Evolutionary conservation across 2,797 vertebrate genomes (phyloP).

Genomic region (Semaprochilodus insignis): DNA sequence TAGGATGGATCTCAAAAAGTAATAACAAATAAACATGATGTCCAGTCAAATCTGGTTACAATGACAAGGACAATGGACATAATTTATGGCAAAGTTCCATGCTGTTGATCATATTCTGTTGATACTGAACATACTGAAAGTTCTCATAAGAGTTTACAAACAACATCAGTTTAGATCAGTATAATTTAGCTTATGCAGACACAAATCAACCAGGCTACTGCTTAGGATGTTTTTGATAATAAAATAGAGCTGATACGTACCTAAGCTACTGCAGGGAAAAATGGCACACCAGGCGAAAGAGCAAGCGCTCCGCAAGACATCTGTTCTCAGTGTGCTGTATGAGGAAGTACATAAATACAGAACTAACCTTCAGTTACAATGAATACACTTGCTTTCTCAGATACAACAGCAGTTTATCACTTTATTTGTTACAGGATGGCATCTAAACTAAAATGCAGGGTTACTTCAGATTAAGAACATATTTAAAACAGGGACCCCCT

Average conservation of each 20-base stretch:
- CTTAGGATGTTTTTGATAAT: neutral
- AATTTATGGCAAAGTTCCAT: too few relatives aligned
- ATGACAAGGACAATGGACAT: too few relatives aligned
- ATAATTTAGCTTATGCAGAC: too few relatives aligned
- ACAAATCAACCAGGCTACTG: neutral
- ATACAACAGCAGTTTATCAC: neutral
- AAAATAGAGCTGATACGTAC: neutral
- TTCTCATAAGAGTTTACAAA: too few relatives aligned
- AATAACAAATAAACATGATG: too few relatives aligned
- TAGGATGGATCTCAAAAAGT: too few relatives aligned
- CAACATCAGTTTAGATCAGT: too few relatives aligned
- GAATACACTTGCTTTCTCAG: neutral
- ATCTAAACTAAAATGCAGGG: neutral
- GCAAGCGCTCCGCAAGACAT: too few relatives aligned
- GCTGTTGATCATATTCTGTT: too few relatives aligned
- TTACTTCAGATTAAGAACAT: neutral
- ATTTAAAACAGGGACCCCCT: neutral
- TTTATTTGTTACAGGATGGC: neutral
- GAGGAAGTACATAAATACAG: constrained; percentile 9
- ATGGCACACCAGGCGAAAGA: neutral
- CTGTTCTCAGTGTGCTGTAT: neutral
- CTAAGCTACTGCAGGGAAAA: neutral
- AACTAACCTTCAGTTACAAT: neutral
- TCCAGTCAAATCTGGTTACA: too few relatives aligned
- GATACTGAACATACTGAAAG: too few relatives aligned